A percentile compares a stretch with the other conserved stretches of the same genome.
These are phyloP conservation scores for Corvus hawaiiensis DNA, from an alignment of 2,113 vertebrate genomes.

Conservation along the genomic window DNA sequence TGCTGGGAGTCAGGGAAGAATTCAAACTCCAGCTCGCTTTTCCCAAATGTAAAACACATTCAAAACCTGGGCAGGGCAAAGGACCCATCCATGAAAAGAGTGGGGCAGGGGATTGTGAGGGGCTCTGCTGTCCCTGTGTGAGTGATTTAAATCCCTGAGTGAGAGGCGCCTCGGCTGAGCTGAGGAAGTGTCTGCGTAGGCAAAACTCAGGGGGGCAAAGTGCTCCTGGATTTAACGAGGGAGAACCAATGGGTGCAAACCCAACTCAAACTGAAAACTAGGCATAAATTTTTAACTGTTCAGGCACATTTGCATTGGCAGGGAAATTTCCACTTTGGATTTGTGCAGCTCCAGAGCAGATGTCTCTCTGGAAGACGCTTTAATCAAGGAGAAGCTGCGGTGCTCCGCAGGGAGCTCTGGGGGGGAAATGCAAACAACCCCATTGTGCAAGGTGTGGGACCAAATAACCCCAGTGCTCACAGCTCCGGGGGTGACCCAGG, in stretches of 20 bases:
- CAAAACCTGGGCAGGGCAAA: neutral
- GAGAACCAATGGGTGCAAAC: neutral
- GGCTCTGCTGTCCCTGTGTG: neutral
- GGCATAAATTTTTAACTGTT: neutral
- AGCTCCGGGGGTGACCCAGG: neutral
- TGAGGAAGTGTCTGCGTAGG: neutral
- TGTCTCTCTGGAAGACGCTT: neutral
- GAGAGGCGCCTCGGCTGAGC: neutral
- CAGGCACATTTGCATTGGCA: neutral
- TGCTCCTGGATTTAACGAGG: neutral
- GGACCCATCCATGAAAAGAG: neutral
- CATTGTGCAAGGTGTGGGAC: neutral
- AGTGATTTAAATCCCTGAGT: rapidly evolving
- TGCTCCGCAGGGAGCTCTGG: neutral
- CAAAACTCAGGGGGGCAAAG: neutral
- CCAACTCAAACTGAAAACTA: neutral
- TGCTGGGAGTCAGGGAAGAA: neutral
- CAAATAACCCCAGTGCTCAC: rapidly evolving
- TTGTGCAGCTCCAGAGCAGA: neutral
- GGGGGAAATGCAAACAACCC: neutral
- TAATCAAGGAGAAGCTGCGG: neutral
- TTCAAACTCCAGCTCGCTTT: neutral
- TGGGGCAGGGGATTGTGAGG: rapidly evolving
- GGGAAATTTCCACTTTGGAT: neutral
- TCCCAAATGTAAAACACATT: neutral